Conservation (phyloP, 2,113 vertebrate genomes). For the Taxidea taxus region DNA sequence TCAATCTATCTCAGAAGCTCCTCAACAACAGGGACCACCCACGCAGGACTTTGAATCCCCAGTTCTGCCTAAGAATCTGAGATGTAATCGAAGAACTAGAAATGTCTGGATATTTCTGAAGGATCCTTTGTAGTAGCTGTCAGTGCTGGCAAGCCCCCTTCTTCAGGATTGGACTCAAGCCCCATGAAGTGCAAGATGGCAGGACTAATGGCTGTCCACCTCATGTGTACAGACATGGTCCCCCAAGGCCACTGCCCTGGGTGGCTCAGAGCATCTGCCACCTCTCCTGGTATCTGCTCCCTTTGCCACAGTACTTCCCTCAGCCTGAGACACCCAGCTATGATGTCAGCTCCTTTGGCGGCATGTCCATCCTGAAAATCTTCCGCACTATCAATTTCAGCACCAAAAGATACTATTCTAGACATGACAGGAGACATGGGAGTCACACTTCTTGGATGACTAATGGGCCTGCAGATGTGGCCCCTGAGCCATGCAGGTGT, state of each 20-base stretch:
- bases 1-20: background rate
- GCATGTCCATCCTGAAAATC: background rate
- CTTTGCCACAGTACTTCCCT: background rate
- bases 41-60: background rate
- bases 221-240: accelerated
- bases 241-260: background rate
- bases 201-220: accelerated
- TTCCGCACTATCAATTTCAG: accelerated
- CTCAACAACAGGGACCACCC: background rate
- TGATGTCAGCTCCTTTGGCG: background rate
- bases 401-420: background rate
- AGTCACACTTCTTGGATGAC: background rate
- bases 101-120: background rate
- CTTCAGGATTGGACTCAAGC: background rate
- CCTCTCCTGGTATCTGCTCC: background rate
- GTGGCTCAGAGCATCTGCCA: background rate
- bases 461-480: background rate
- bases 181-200: accelerated
- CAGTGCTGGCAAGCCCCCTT: background rate
- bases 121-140: background rate
- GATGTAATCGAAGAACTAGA: accelerated
- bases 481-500: background rate
- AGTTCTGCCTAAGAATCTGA: background rate
- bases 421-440: background rate
- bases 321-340: background rate